Percentiles rank a stretch among this genome's conserved stretches.
phyloP scores from a whole-genome alignment of 1,140 invertebrate genomes.

The Atta cephalotes region DNA sequence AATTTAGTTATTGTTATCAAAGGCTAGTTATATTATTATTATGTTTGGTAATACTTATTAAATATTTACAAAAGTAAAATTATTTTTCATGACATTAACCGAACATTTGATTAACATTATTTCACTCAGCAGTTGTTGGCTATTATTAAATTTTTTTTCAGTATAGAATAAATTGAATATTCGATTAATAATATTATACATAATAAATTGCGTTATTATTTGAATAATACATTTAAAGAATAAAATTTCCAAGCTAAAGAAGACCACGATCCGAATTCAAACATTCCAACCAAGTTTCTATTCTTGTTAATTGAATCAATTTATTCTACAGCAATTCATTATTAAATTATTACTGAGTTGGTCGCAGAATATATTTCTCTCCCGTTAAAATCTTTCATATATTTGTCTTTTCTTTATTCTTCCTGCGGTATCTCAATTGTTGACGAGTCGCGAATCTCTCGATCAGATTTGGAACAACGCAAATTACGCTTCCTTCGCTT shows the following conservation, averaged over 20 bases:
- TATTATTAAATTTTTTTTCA: no score
- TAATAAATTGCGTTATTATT: neutral
- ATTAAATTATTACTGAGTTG: slow-evolving; percentile 5
- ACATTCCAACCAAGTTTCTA: neutral
- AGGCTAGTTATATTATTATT: no score
- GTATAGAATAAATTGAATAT: neutral
- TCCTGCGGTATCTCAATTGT: neutral
- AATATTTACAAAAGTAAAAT: no score
- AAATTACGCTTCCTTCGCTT: neutral
- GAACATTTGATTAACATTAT: no score
- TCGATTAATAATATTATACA: neutral
- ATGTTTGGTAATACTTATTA: no score
- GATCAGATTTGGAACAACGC: neutral
- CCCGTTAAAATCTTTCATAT: neutral
- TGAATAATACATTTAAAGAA: neutral
- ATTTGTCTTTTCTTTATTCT: neutral
- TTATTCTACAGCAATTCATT: slow-evolving; percentile 14
- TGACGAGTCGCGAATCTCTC: slow-evolving; percentile 5
- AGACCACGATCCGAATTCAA: neutral
- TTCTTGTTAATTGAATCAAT: neutral
- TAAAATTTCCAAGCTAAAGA: neutral
- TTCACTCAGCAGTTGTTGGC: no score
- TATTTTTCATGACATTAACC: no score
- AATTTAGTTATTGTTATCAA: no score
- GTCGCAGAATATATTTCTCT: neutral